Evolutionary conservation across 2,888 invertebrate genomes (phyloP).

Genomic region (Lamproptera curius): DNA sequence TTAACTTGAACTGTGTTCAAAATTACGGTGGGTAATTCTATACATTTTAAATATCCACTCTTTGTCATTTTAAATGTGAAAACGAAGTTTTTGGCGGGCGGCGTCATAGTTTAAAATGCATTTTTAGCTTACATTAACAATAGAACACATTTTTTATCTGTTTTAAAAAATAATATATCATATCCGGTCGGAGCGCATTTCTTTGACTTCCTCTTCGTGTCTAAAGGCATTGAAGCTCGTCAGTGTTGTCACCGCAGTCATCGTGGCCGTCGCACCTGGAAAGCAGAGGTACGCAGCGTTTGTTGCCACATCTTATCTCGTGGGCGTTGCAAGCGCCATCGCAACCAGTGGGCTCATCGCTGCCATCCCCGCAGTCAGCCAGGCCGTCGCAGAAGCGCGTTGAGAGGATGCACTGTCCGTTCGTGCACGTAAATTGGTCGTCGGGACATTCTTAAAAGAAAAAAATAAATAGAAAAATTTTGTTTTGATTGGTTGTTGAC

Average conservation of each 20-base stretch:
- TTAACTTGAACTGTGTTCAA: neutral
- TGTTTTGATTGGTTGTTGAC: too few species aligned
- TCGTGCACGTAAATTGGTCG: slow-evolving; percentile 76
- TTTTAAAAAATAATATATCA: too few species aligned
- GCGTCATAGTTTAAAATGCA: too few species aligned
- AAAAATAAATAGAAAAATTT: too few species aligned
- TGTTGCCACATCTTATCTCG: slow-evolving; percentile 65
- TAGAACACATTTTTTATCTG: too few species aligned
- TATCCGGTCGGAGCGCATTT: too few species aligned
- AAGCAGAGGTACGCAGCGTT: slow-evolving; percentile 79
- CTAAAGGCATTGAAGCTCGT: slow-evolving; percentile 77
- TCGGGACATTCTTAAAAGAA: slow-evolving; percentile 65
- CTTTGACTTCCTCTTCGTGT: too few species aligned
- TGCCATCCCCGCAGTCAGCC: slow-evolving; percentile 81
- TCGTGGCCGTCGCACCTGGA: slow-evolving; percentile 81
- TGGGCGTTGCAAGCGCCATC: slow-evolving; percentile 74
- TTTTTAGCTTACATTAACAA: too few species aligned
- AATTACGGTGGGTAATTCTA: slow-evolving; percentile 4
- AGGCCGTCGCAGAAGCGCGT: slow-evolving; percentile 84
- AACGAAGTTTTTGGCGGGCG: too few species aligned
- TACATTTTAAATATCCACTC: too few species aligned
- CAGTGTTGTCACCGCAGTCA: slow-evolving; percentile 83
- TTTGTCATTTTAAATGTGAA: too few species aligned
- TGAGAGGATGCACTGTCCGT: slow-evolving; percentile 81
- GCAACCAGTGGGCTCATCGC: slow-evolving; percentile 82